These are phyloP conservation scores for Pyrgilauda ruficollis DNA, from an alignment of 2,113 vertebrate species.

Conservation along the genomic window DNA sequence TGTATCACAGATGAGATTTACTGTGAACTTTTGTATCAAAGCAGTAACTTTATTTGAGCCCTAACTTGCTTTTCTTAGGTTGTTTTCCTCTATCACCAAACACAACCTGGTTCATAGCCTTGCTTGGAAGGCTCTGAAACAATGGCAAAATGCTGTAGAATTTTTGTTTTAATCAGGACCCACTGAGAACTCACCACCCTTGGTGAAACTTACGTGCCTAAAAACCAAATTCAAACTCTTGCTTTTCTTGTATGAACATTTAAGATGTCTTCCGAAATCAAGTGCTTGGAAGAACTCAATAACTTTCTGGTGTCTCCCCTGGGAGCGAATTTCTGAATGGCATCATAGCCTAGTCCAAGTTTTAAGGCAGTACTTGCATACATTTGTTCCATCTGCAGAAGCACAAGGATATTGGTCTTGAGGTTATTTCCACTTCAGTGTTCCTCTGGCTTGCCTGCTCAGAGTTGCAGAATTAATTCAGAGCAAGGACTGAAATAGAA, in stretches of 20 bases:
- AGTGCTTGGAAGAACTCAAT: background rate
- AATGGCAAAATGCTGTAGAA: background rate
- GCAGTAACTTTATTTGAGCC: background rate
- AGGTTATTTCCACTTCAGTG: background rate
- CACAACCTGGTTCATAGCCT: background rate
- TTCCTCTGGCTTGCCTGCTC: background rate
- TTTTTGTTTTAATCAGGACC: background rate
- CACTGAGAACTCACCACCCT: background rate
- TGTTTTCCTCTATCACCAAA: background rate
- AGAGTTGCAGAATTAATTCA: background rate
- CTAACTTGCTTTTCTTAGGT: background rate
- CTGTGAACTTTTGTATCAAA: background rate
- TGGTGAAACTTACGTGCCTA: fast-evolving
- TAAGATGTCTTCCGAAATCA: background rate
- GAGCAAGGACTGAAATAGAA: background rate
- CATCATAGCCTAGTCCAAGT: background rate
- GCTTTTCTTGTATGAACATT: background rate
- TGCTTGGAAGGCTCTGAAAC: background rate
- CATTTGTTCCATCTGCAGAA: background rate
- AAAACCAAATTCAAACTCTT: background rate
- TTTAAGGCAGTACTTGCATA: background rate
- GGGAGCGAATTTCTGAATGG: background rate
- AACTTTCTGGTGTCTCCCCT: background rate
- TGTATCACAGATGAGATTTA: background rate
- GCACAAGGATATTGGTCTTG: background rate